Evolutionary conservation across 1,140 invertebrate genomes (phyloP), one percentile per base, ranked within the genome.

Genomic region (Amyelois transitella): DNA sequence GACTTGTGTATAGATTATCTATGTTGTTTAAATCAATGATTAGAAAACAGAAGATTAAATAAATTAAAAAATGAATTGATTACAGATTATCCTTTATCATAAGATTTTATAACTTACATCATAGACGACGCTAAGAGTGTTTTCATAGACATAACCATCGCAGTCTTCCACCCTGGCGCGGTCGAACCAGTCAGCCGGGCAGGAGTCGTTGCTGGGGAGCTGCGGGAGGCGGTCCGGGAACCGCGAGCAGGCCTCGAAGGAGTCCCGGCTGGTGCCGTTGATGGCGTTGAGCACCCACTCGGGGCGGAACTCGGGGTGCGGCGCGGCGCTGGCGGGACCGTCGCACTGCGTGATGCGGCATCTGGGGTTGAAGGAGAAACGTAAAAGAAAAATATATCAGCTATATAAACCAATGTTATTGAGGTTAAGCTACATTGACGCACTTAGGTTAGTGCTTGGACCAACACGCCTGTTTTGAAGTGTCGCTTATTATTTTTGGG

Each of bases 101-200:
- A 2, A 18, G 20, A 50, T 43, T 43, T n/a, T 43, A 50, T 2
- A 52, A 67, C 75, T 75, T 52, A 86, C 85, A 56, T 82, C 79
- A 57, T 81, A 80, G 1, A 88, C 83, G 2, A 84, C 74, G 22
- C 73, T 76, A 24, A 84, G 49, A 0, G 70, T 77, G 10, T 75
- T 75, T 38, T 80, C 66, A 48, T 79, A 86, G 1, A 86, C 61
- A 43, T 62, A 78, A 12, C 60, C 54, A 2, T 85, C 77, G 52
- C 85, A 88, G 0, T 38, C 44, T 2, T 72, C 43, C 1, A 55
- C 21, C 0, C 7, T 53, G 28, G 53, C 14, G 12, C 28, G 43
- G 32, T 89, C 81, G 54, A 89, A 81, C 17, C 75, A 64, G 8
- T 61, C 62, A 56, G 82, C 55, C 48, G 74, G 62, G 45, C 63